Evolutionary conservation across 2,113 vertebrate genomes (phyloP).

Genomic region (Rhea pennata): DNA sequence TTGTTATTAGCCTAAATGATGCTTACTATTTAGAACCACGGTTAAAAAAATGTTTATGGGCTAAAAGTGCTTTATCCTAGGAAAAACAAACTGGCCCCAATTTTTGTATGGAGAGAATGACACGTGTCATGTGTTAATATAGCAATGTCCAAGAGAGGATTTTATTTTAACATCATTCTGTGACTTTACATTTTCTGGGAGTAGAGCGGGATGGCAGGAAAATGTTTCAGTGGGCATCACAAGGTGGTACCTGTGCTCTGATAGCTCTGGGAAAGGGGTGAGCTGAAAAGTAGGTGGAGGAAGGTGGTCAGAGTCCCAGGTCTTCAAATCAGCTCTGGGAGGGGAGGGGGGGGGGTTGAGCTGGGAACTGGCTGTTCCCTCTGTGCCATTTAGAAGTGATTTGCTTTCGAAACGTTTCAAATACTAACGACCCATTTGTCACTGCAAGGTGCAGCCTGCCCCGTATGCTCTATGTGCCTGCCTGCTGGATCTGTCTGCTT

Average conservation of each 20-base stretch:
- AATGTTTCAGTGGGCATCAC: neutral
- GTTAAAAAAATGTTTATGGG: constrained; percentile 5
- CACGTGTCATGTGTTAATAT: neutral
- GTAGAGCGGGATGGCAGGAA: neutral
- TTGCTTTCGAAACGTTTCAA: neutral
- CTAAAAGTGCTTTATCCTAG: neutral
- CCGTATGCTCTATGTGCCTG: neutral
- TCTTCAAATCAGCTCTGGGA: neutral
- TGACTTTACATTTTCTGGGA: neutral
- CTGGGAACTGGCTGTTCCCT: neutral
- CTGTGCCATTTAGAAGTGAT: rapidly evolving
- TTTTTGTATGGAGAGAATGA: neutral
- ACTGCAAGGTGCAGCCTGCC: neutral
- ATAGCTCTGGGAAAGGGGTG: neutral
- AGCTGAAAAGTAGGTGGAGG: neutral
- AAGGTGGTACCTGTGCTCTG: neutral
- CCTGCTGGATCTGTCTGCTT: neutral
- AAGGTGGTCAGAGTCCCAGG: neutral
- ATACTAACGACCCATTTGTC: neutral
- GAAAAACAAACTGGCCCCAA: neutral
- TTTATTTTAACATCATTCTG: rapidly evolving
- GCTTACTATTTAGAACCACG: constrained; percentile 30
- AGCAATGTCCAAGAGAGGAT: neutral
- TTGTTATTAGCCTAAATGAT: constrained; percentile 49
- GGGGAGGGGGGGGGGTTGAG: neutral